Evolutionary conservation across 2,113 vertebrate genomes (phyloP).

Genomic region (Hiodon tergisus): DNA sequence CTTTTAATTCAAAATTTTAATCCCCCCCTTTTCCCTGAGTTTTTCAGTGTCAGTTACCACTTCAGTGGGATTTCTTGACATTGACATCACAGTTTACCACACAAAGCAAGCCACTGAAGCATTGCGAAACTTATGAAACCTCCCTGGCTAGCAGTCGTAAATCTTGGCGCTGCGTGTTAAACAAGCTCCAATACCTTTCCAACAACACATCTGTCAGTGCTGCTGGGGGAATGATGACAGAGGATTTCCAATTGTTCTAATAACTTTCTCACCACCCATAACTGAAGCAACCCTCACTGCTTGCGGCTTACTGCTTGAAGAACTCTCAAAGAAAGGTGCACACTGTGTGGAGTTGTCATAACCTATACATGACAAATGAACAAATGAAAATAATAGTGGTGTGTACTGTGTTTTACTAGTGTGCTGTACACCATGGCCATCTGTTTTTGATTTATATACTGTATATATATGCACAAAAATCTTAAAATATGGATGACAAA

Average conservation of each 20-base stretch:
- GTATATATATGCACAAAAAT: too few relatives aligned
- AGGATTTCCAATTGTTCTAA: slow-evolving; percentile 60
- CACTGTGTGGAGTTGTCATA: slow-evolving; percentile 18
- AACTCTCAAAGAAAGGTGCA: slow-evolving; percentile 33
- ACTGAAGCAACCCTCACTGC: background rate
- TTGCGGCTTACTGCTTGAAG: slow-evolving; percentile 22
- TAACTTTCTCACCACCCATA: slow-evolving; percentile 54
- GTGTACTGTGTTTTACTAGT: slow-evolving; percentile 3
- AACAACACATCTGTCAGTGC: slow-evolving; percentile 62
- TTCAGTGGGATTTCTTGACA: too few relatives aligned
- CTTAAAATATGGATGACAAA: too few relatives aligned
- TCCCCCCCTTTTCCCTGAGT: too few relatives aligned
- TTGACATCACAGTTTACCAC: slow-evolving; percentile 5
- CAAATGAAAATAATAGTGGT: slow-evolving; percentile 23
- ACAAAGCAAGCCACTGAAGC: slow-evolving; percentile 31
- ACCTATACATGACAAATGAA: slow-evolving; percentile 16
- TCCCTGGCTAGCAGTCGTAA: slow-evolving; percentile 49
- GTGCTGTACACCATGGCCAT: too few relatives aligned
- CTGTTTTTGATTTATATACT: too few relatives aligned
- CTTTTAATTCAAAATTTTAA: too few relatives aligned
- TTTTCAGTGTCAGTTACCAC: too few relatives aligned
- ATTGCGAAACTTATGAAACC: slow-evolving; percentile 44
- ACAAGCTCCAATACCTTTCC: slow-evolving; percentile 64
- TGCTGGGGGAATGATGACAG: slow-evolving; percentile 52
- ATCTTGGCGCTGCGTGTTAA: slow-evolving; percentile 61